Evolutionary conservation across 2,888 invertebrate genomes (phyloP).

Genomic region (Boloria euphrosyne): DNA sequence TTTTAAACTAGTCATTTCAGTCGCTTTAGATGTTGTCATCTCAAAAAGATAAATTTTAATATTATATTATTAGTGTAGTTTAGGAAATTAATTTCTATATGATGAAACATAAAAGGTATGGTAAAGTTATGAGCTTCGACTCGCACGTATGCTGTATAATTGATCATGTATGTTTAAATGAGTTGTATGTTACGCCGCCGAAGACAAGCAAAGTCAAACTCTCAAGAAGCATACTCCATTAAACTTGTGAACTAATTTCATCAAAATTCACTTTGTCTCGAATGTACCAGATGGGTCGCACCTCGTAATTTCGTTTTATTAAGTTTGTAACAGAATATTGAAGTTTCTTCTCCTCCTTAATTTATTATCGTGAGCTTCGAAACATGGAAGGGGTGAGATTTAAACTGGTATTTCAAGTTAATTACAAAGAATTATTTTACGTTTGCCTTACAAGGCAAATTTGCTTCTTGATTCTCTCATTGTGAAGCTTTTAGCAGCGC

Average conservation of each 20-base stretch:
- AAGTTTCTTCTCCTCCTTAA: slow-evolving; percentile 59
- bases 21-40: too few species aligned
- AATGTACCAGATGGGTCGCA: slow-evolving; percentile 72
- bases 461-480: not conserved
- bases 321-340: slow-evolving; percentile 68
- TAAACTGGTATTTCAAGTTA: slow-evolving; percentile 22
- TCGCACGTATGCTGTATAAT: slow-evolving; percentile 14
- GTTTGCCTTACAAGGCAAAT: slow-evolving; percentile 2
- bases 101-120: not conserved
- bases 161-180: slow-evolving; percentile 36
- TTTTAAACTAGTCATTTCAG: too few species aligned
- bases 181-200: slow-evolving; percentile 32
- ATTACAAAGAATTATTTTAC: slow-evolving; percentile 23
- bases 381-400: slow-evolving; percentile 29
- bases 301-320: slow-evolving; percentile 74
- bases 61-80: too few species aligned
- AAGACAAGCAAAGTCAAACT: slow-evolving; percentile 44
- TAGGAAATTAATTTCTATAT: too few species aligned
- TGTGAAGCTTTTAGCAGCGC: not conserved
- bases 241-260: slow-evolving; percentile 76
- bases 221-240: slow-evolving; percentile 65
- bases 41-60: too few species aligned
- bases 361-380: slow-evolving; percentile 48
- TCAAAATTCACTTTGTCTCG: slow-evolving; percentile 76
- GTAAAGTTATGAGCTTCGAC: not conserved